phyloP scores from a whole-genome alignment of 2,797 vertebrate genomes.

The Varecia variegata region DNA sequence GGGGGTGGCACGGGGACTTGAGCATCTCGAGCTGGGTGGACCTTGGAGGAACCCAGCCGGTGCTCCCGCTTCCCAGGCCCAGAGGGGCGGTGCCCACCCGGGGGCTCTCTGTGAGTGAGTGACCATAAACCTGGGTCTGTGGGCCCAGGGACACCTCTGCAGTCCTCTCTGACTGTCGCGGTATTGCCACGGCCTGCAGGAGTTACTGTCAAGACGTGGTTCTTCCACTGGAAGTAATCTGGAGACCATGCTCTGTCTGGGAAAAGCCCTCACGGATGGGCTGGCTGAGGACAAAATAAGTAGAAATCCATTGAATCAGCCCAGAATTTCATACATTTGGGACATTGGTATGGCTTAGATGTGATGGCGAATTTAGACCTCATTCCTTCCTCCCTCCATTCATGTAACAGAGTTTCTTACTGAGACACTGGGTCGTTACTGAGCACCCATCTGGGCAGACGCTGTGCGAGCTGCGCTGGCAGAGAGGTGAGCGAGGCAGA shows the following conservation, averaged over 20 bases:
- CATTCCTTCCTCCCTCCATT: background rate
- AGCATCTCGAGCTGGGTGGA: background rate
- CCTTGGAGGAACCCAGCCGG: background rate
- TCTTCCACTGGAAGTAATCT: background rate
- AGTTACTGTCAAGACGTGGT: too few relatives aligned
- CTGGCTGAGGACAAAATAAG: background rate
- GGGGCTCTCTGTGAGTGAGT: background rate
- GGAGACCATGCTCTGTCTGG: background rate
- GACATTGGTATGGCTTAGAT: background rate
- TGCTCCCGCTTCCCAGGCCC: background rate
- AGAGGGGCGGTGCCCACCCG: rapidly evolving
- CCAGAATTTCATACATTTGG: background rate
- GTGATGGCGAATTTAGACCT: background rate
- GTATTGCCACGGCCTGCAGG: background rate
- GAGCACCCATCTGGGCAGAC: background rate
- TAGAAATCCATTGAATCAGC: background rate
- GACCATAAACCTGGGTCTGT: background rate
- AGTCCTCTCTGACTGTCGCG: rapidly evolving
- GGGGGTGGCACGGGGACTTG: rapidly evolving
- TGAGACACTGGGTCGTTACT: background rate
- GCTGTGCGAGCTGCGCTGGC: rapidly evolving
- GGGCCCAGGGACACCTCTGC: background rate
- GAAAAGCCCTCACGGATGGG: background rate
- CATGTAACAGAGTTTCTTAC: rapidly evolving
- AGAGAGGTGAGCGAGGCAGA: background rate